Conservation (phyloP, 2,797 vertebrate species). For the Myotis findleyi region DNA sequence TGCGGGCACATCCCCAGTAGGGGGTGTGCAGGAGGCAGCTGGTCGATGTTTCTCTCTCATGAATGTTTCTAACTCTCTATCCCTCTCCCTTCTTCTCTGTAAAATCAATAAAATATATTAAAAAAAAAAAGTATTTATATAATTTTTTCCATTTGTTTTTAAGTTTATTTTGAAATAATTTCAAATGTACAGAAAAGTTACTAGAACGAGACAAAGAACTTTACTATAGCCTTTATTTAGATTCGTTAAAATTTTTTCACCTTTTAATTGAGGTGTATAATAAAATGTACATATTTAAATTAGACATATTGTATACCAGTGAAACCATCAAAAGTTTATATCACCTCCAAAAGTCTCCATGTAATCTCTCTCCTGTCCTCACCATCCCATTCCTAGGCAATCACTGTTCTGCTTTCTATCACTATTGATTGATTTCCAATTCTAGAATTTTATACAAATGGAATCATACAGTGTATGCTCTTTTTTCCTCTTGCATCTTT, state of each 20-base stretch:
- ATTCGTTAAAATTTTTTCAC: background rate
- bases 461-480: background rate
- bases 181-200: background rate
- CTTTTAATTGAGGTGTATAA: constrained; percentile 29
- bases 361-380: background rate
- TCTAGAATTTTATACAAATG: constrained; percentile 50
- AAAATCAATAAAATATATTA: background rate
- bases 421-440: constrained; percentile 30
- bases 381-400: background rate
- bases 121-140: background rate
- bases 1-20: no score
- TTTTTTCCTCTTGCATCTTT: constrained; percentile 19
- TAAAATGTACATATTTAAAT: constrained; percentile 15
- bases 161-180: constrained; percentile 59
- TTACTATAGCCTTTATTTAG: background rate
- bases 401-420: background rate
- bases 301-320: background rate
- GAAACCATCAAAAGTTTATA: constrained; percentile 33
- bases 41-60: no score
- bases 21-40: no score
- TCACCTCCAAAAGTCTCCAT: background rate
- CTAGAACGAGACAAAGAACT: background rate
- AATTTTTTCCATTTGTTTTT: constrained; percentile 21
- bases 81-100: no score
- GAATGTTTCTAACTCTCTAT: no score